Evolutionary conservation across 2,797 vertebrate genomes (phyloP), one percentile per base, ranked within the genome.

Genomic region (Rhincodon typus): DNA sequence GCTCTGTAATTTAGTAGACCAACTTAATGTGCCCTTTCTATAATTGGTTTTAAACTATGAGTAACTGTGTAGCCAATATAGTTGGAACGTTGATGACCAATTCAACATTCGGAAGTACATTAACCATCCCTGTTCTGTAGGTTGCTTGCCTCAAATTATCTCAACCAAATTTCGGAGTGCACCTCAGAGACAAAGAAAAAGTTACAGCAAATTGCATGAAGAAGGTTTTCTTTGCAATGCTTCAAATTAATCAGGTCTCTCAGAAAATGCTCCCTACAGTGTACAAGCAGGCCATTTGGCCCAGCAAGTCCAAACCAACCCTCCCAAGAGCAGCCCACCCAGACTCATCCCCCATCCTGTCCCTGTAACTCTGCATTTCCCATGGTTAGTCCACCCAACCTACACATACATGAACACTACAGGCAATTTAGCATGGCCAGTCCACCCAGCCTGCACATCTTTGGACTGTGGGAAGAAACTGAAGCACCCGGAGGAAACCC

Each of bases 1-100:
- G 15, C 3, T 34, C 17, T 38, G n/a, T 38, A 93, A 93, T 67
- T 67, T 67, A 67, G 10, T 67, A 30, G 6, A 21, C 62, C 90
- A 67, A 67, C 67, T 67, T 67, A 66, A 93, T 67, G 38, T 38
- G 10, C 57, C 53, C n/a, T 91, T 91, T n/a, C 66, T 7, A 38
- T 91, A 38, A 91, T 91, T n/a, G 62, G 57, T n/a, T 67, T 91
- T 67, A 67, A 91, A 67, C 17, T 38, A 91, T 91, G n/a, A n/a
- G 17, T 38, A 67, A 17, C 1, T 67, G 34, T 91, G 38, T 13
- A 38, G 19, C 7, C 30, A 38, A 57, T 62, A 25, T 57, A 91
- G 8, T 91, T 91, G 17, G 7, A 46, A 91, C 19, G 6, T 2
- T 38, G n/a, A 91, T 38, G 17, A 91, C 34, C 57, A 67, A 67